Conservation (phyloP, 2,113 vertebrate species). For the Mobula birostris region DNA sequence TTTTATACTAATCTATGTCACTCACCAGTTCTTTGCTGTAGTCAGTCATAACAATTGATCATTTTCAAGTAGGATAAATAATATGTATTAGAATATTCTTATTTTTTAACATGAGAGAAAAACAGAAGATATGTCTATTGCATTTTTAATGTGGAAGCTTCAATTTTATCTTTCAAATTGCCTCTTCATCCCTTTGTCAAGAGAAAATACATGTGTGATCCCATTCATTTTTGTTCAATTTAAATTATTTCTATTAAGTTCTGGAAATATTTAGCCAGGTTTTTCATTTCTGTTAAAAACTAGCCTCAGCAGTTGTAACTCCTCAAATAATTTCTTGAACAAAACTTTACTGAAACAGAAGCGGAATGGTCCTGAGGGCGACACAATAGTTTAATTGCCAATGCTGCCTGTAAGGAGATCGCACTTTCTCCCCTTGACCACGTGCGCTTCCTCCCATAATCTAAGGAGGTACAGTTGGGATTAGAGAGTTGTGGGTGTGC, state of each 20-base stretch:
- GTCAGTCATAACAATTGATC: background rate
- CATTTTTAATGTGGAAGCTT: background rate
- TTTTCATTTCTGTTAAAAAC: background rate
- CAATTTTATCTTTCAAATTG: constrained; percentile 2
- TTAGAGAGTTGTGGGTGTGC: no score
- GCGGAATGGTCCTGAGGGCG: no score
- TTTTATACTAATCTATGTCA: background rate
- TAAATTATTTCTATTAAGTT: background rate
- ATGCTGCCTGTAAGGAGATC: no score
- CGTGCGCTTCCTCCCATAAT: no score
- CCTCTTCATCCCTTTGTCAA: no score
- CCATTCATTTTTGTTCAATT: background rate
- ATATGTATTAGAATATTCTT: background rate
- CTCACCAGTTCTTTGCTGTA: background rate
- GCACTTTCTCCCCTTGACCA: no score
- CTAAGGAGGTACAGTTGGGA: no score
- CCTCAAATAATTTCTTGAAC: background rate
- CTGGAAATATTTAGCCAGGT: background rate
- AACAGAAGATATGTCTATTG: background rate
- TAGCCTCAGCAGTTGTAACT: background rate
- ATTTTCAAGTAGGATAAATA: background rate
- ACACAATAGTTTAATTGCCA: no score
- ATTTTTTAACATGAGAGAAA: background rate
- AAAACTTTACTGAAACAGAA: background rate
- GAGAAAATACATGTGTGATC: background rate